Evolutionary conservation across 2,797 vertebrate species (phyloP), one percentile per base, ranked within the genome.

Genomic region (Galago senegalensis): DNA sequence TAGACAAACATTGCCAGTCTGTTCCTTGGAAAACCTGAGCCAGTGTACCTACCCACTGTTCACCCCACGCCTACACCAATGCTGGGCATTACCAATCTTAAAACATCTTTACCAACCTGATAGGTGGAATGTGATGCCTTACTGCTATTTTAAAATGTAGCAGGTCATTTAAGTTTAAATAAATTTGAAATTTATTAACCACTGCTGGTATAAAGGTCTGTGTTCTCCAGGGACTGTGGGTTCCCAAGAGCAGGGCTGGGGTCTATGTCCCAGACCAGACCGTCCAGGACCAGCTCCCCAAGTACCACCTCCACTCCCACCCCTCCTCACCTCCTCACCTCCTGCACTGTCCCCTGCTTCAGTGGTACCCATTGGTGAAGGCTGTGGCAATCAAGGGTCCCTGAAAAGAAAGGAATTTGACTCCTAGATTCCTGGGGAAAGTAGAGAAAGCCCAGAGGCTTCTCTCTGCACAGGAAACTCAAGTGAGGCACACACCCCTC

Each of bases 331-430:
- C 81, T 79, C 83, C 99, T 99, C 98, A 99, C 99, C 97, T 98
- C 98, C 98, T 99, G 98, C 98, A 98, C 98, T 97, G 98, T 98
- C 98, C 98, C 98, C 98, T 98, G 98, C 98, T 98, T 99, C 99
- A 99, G 99, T 99, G 99, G 98, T 99, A 99, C 98, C 99, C 99
- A 94, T 99, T 99, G 98, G 99, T 99, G 98, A 99, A 99, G 98
- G 99, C 99, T 97, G 99, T 99, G 98, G 99, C 99, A 97, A 99
- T 99, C 99, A 99, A 99, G 96, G 99, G 99, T 96, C 99, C 99
- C 99, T 99, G 98, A 5, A 46, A 98, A 97, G 92, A 95, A 81
- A 97, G 97, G 25, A 96, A 76, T 96, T 92, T 89, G 96, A 93
- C 6, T 73, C 63, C 0, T 4, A 31, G 27, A 53, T 76, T 70